Conservation (phyloP, 2,113 vertebrate species). For the Erythrocercus mccallii region DNA sequence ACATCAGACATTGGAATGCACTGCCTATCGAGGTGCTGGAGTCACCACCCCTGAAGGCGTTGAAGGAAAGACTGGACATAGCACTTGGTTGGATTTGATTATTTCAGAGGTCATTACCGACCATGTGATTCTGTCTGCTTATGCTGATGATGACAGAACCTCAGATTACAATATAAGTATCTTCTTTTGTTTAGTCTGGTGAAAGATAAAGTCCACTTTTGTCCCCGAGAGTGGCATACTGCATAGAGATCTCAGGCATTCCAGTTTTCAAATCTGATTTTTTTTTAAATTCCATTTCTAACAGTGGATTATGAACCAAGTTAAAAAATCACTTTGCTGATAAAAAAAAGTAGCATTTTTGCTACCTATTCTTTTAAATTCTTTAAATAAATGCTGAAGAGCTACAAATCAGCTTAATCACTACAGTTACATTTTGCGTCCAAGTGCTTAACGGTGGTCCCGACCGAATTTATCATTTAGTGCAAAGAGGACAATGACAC, state of each 20-base stretch:
- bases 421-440: not conserved
- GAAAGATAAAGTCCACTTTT: not conserved
- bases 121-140: not conserved
- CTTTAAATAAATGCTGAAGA: not conserved
- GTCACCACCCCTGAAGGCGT: not conserved
- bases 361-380: not conserved
- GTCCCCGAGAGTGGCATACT: no score
- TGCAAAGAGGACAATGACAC: not conserved
- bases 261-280: not conserved
- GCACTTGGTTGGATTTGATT: not conserved
- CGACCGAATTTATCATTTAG: not conserved
- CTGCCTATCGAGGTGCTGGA: not conserved
- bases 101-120: not conserved
- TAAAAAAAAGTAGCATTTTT: not conserved
- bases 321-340: not conserved
- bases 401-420: not conserved
- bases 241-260: not conserved
- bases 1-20: not conserved
- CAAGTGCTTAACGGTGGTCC: accelerated
- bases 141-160: not conserved
- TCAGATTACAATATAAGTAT: not conserved
- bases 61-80: not conserved
- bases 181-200: not conserved
- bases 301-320: not conserved
- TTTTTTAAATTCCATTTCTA: not conserved